phyloP scores from a whole-genome alignment of 2,113 vertebrate genomes.

The Lamprologus callipterus region DNA sequence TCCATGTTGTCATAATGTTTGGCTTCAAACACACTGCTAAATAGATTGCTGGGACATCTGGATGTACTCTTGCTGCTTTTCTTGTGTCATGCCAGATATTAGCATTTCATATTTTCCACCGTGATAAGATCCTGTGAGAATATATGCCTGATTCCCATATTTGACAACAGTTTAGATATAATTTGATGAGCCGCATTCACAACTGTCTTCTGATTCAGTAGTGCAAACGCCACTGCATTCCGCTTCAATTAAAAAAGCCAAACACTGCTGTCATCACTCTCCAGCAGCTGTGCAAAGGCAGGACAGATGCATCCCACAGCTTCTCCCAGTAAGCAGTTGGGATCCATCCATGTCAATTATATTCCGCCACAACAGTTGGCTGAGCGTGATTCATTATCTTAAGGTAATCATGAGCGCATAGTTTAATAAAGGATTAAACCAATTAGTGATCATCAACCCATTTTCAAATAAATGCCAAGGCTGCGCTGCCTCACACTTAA shows the following conservation, averaged over 20 bases:
- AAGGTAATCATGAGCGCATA: neutral
- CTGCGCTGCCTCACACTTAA: neutral
- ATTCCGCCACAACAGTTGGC: neutral
- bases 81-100: neutral
- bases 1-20: neutral
- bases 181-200: neutral
- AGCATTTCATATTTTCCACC: neutral
- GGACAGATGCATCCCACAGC: conserved; percentile 11
- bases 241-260: conserved; percentile 33
- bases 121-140: neutral
- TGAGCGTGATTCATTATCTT: neutral
- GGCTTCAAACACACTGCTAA: neutral
- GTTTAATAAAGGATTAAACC: neutral
- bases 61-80: neutral
- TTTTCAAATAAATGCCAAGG: neutral
- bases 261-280: conserved; percentile 3
- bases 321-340: neutral
- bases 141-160: neutral
- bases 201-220: neutral
- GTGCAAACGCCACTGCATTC: neutral
- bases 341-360: conserved; percentile 7
- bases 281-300: conserved; percentile 31
- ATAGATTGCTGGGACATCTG: neutral
- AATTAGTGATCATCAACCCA: neutral
- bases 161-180: neutral